These are phyloP conservation scores for Exocentrus adspersus DNA, from an alignment of 2,888 invertebrate genomes.

Conservation along the genomic window DNA sequence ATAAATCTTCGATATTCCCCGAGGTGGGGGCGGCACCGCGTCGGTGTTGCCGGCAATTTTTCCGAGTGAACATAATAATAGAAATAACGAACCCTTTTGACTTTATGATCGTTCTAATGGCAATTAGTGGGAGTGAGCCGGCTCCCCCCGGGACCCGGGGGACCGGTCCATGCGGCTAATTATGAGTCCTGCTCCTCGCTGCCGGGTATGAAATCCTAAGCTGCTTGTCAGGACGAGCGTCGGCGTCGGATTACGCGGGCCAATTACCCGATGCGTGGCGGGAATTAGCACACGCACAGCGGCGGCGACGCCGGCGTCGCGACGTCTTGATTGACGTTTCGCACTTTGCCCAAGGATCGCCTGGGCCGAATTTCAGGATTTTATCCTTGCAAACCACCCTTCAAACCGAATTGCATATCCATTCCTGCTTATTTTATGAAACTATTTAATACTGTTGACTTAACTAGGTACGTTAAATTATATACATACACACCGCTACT, in stretches of 20 bases:
- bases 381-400: neutral
- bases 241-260: slow-evolving; percentile 61
- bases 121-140: slow-evolving; percentile 53
- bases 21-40: slow-evolving; percentile 12
- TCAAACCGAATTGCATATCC: neutral
- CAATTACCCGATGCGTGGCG: slow-evolving; percentile 57
- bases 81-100: slow-evolving; percentile 54
- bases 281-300: slow-evolving; percentile 40
- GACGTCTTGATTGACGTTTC: slow-evolving; percentile 31
- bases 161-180: slow-evolving; percentile 50
- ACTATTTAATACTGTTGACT: too few relatives aligned
- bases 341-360: slow-evolving; percentile 26
- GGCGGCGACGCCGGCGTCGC: slow-evolving; percentile 17
- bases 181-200: slow-evolving; percentile 52
- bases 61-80: slow-evolving; percentile 34
- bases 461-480: too few relatives aligned
- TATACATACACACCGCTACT: too few relatives aligned
- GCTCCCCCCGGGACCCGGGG: slow-evolving; percentile 48
- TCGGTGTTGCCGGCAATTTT: slow-evolving; percentile 28
- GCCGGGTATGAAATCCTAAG: slow-evolving; percentile 60
- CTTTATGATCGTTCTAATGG: slow-evolving; percentile 55
- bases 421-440: too few relatives aligned
- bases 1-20: slow-evolving; percentile 30
- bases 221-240: slow-evolving; percentile 54
- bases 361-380: neutral